A percentile compares a stretch with the other conserved stretches of the same genome.
These are phyloP conservation scores for Incurvaria masculella DNA, from an alignment of 2,888 invertebrate species.

Conservation along the genomic window DNA sequence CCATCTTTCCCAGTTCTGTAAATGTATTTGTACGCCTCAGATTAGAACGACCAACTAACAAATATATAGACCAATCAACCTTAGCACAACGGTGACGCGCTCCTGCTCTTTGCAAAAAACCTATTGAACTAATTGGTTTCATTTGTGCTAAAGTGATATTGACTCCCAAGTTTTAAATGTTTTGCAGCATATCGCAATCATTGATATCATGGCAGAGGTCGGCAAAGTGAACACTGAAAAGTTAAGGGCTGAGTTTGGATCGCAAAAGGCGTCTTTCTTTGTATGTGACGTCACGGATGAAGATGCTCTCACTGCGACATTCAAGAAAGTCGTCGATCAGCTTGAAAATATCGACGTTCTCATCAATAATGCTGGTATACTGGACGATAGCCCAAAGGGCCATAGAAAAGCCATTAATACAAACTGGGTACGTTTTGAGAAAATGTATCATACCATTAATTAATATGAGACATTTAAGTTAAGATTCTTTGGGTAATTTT, in stretches of 20 bases:
- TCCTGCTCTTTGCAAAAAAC: no score
- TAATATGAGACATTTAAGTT: no score
- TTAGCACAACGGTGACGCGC: no score
- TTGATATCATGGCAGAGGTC: conserved; percentile 24
- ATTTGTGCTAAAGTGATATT: no score
- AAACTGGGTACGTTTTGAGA: conserved; percentile 3
- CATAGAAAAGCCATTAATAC: conserved; percentile 3
- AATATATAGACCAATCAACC: no score
- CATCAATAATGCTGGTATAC: conserved; percentile 9
- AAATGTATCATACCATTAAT: not conserved
- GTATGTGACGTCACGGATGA: conserved; percentile 30
- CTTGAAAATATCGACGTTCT: conserved; percentile 7
- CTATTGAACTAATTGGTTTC: no score
- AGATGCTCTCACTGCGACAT: conserved; percentile 21
- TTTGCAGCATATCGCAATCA: conserved; percentile 24
- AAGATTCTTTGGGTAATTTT: no score
- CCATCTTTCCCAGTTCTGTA: no score
- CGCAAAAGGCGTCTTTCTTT: conserved; percentile 21
- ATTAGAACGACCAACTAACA: no score
- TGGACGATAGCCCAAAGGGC: conserved; percentile 5
- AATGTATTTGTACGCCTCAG: no score
- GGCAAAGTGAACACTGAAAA: conserved; percentile 21
- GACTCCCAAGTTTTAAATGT: no score
- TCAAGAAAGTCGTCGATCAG: conserved; percentile 20
- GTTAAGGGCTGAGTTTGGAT: conserved; percentile 20